These are phyloP conservation scores for Enteromius paludinosus DNA, from an alignment of 2,797 vertebrate species.

Conservation along the genomic window DNA sequence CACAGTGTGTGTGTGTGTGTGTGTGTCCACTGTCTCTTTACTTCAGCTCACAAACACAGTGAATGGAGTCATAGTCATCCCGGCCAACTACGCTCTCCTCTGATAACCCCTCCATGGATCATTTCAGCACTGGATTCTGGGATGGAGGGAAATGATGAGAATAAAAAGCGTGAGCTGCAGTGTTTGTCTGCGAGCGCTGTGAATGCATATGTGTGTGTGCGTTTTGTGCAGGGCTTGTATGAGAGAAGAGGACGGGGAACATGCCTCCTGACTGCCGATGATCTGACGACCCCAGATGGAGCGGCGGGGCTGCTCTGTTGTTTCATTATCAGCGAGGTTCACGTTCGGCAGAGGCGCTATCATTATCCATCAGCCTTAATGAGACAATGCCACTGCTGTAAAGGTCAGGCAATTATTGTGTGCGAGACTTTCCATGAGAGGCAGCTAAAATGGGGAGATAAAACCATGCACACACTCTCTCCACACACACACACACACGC, in stretches of 20 bases:
- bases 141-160: constrained; percentile 30
- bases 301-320: constrained; percentile 76
- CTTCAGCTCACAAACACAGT: constrained; percentile 2
- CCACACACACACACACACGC: constrained; percentile 53
- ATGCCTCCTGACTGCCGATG: constrained; percentile 48
- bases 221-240: not conserved
- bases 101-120: constrained; percentile 39
- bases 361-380: constrained; percentile 97
- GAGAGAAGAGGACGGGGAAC: constrained; percentile 48
- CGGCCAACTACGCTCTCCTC: constrained; percentile 2
- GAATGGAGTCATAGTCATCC: constrained; percentile 19
- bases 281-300: constrained; percentile 66
- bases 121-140: constrained; percentile 37
- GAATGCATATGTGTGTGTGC: not conserved
- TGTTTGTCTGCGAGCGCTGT: constrained; percentile 9
- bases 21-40: constrained; percentile 23
- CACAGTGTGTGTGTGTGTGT: constrained; percentile 8
- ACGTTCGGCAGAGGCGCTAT: constrained; percentile 88
- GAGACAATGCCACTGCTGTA: constrained; percentile 93
- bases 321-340: constrained; percentile 98
- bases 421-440: constrained; percentile 87
- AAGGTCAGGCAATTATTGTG: constrained; percentile 99
- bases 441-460: constrained; percentile 73
- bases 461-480: constrained; percentile 65
- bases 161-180: not conserved